These are phyloP conservation scores for Planiliza haematocheilus DNA, from an alignment of 2,113 vertebrate species.

Conservation along the genomic window DNA sequence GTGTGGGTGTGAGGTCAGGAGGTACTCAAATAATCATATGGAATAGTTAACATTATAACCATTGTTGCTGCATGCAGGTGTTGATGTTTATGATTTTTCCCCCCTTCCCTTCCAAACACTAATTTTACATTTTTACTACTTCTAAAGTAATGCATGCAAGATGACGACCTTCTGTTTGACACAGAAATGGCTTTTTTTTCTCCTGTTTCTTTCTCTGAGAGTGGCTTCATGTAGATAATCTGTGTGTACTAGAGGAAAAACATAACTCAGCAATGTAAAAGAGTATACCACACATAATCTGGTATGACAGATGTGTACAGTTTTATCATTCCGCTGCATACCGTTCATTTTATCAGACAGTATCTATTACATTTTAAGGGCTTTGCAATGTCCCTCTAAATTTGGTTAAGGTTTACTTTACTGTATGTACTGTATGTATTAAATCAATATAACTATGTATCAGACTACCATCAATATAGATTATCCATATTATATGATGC, in stretches of 20 bases:
- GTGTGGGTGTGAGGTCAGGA: slow-evolving; percentile 81
- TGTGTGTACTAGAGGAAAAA: slow-evolving; percentile 72
- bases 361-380: slow-evolving; percentile 82
- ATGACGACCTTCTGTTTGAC: slow-evolving; percentile 78
- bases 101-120: slow-evolving; percentile 34
- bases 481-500: slow-evolving; percentile 89
- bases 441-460: slow-evolving; percentile 73
- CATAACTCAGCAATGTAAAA: slow-evolving; percentile 66
- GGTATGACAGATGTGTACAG: slow-evolving; percentile 79
- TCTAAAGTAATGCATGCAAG: slow-evolving; percentile 84
- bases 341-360: slow-evolving; percentile 64
- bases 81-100: slow-evolving; percentile 83
- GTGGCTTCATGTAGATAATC: slow-evolving; percentile 77
- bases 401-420: slow-evolving; percentile 72
- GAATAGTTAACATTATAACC: slow-evolving; percentile 87
- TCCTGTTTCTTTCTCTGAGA: slow-evolving; percentile 64
- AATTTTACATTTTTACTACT: slow-evolving; percentile 71
- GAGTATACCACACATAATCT: slow-evolving; percentile 64
- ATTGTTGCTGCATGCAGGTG: slow-evolving; percentile 94
- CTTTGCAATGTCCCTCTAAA: slow-evolving; percentile 83
- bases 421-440: slow-evolving; percentile 76
- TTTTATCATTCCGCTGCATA: slow-evolving; percentile 80
- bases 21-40: slow-evolving; percentile 80
- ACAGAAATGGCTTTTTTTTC: slow-evolving; percentile 65
- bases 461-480: slow-evolving; percentile 78